These are phyloP conservation scores for Pollenia amentaria DNA, from an alignment of 2,888 invertebrate genomes.

Conservation along the genomic window DNA sequence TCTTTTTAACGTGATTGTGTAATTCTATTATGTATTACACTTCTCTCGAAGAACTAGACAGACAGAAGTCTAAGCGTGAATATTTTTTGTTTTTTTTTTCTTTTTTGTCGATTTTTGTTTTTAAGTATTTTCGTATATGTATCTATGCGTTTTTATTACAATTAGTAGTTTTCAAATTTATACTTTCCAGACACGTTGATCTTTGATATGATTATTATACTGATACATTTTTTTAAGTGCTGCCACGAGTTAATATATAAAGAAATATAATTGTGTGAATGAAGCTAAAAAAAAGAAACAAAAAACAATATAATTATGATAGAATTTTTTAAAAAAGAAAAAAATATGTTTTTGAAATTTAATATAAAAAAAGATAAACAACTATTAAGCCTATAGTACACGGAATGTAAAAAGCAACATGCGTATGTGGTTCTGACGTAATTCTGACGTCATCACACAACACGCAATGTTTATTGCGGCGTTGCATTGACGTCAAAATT, in stretches of 20 bases:
- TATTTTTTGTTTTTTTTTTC: background rate
- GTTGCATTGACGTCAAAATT: no score
- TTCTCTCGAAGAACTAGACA: constrained; percentile 34
- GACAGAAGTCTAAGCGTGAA: constrained; percentile 9
- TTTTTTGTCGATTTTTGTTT: background rate
- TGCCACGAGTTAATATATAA: constrained; percentile 57
- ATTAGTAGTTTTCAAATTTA: constrained; percentile 17
- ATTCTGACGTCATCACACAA: no score
- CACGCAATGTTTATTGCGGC: no score
- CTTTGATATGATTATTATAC: constrained; percentile 30
- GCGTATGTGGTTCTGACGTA: no score
- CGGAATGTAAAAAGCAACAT: no score
- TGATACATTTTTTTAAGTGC: constrained; percentile 54
- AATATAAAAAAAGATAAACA: background rate
- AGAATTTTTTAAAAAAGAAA: background rate
- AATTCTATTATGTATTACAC: constrained; percentile 53
- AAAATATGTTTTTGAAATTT: background rate
- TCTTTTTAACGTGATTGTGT: constrained; percentile 47
- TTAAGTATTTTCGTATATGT: no score
- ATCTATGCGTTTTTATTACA: no score
- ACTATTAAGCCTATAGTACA: no score
- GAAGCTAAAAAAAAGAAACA: background rate
- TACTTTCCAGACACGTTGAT: constrained; percentile 62
- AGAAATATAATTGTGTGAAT: constrained; percentile 17
- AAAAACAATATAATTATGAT: background rate